A percentile compares a stretch with the other conserved stretches of the same genome.
phyloP scores from a whole-genome alignment of 2,113 vertebrate genomes.

The Agapornis roseicollis region DNA sequence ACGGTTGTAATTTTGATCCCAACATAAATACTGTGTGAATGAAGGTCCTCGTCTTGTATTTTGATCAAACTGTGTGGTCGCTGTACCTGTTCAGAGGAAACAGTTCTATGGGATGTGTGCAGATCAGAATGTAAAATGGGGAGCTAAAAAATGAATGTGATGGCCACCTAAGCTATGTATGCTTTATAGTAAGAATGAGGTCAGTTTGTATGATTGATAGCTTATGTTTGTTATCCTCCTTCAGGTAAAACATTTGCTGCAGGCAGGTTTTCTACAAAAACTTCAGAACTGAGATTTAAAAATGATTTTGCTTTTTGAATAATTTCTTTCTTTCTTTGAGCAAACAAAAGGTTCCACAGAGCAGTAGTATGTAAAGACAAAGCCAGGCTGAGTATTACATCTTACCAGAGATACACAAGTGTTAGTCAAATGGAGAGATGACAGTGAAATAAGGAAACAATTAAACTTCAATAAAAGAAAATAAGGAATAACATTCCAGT shows the following conservation, averaged over 20 bases:
- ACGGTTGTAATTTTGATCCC: not conserved
- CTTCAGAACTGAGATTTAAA: not conserved
- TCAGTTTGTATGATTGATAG: not conserved
- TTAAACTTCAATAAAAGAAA: conserved; percentile 66
- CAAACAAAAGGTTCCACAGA: not conserved
- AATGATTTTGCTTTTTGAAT: not conserved
- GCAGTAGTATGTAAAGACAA: not conserved
- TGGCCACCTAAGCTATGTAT: not conserved
- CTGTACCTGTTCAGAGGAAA: not conserved
- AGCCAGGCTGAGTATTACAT: not conserved
- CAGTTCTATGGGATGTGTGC: not conserved
- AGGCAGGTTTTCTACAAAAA: not conserved
- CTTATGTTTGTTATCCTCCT: not conserved
- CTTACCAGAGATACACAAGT: conserved; percentile 22
- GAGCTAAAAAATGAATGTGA: not conserved
- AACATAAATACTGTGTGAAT: not conserved
- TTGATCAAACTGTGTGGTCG: not conserved
- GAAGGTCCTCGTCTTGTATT: not conserved
- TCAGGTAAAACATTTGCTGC: not conserved
- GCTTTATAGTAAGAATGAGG: not conserved
- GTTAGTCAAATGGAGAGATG: conserved; percentile 60
- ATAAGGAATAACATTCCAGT: conserved; percentile 64
- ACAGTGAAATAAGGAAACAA: conserved; percentile 64
- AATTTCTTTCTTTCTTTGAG: not conserved
- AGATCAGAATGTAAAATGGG: not conserved